phyloP scores from a whole-genome alignment of 2,113 vertebrate genomes.

The Smithornis capensis region DNA sequence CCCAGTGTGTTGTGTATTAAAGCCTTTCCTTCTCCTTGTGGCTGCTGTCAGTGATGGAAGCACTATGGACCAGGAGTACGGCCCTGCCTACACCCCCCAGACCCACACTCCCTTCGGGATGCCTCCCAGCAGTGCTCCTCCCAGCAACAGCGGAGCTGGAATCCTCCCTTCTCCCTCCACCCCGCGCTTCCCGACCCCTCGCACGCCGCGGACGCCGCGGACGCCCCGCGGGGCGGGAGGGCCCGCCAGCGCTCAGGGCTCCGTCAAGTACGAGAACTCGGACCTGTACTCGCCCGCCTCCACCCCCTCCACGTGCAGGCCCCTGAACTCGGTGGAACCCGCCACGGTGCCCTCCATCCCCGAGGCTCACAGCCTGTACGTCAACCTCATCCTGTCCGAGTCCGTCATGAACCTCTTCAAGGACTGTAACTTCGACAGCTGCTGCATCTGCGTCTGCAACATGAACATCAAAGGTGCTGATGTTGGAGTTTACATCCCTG shows the following conservation, averaged over 20 bases:
- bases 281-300: conserved; percentile 96
- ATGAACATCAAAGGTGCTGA: conserved; percentile 99
- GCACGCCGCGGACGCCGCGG: conserved; percentile 92
- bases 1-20: background rate
- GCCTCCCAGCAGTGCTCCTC: conserved; percentile 90
- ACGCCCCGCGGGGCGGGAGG: conserved; percentile 88
- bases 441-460: conserved; percentile 98
- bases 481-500: conserved; percentile 94
- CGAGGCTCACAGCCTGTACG: conserved; percentile 97
- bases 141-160: conserved; percentile 90
- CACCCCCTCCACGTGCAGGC: conserved; percentile 93
- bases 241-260: conserved; percentile 93
- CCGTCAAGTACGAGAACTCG: conserved; percentile 94
- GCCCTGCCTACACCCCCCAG: conserved; percentile 91
- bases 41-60: conserved; percentile 85
- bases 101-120: conserved; percentile 92
- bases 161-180: conserved; percentile 96
- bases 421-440: conserved; percentile 99
- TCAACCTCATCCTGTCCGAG: conserved; percentile 97
- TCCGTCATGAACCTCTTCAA: conserved; percentile 98
- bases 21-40: background rate
- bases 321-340: conserved; percentile 95
- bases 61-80: conserved; percentile 92
- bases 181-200: conserved; percentile 92
- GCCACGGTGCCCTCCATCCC: conserved; percentile 94